Conservation (phyloP, 1,140 invertebrate genomes). For the Eupristina koningsbergeri region DNA sequence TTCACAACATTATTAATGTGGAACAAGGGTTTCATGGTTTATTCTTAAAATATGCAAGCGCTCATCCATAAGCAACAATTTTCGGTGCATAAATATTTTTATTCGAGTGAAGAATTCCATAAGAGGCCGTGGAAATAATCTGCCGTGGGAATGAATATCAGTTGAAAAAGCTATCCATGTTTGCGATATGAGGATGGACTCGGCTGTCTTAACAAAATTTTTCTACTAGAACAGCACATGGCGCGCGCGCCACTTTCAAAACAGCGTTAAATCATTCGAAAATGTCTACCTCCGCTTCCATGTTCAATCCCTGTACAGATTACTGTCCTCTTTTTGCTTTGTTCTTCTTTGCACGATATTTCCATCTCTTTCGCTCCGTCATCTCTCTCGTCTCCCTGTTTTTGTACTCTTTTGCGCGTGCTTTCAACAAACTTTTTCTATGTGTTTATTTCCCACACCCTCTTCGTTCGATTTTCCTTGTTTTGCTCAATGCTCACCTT, state of each 20-base stretch:
- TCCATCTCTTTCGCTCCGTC: background rate
- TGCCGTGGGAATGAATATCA: too few species aligned
- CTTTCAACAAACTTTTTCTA: background rate
- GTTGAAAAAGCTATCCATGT: too few species aligned
- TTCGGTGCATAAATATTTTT: too few species aligned
- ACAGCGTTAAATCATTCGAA: constrained; percentile 47
- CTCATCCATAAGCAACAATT: too few species aligned
- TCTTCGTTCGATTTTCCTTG: constrained; percentile 12
- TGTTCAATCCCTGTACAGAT: constrained; percentile 15
- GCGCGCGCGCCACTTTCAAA: constrained; percentile 42
- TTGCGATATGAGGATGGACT: background rate
- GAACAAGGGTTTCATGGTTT: too few species aligned
- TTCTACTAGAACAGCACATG: constrained; percentile 4
- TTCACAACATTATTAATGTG: too few species aligned
- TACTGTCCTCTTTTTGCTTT: constrained; percentile 38
- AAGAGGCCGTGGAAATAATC: too few species aligned
- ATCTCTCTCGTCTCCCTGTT: background rate
- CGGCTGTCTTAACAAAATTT: background rate
- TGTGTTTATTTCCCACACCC: background rate
- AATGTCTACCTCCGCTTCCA: constrained; percentile 21
- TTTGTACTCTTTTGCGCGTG: constrained; percentile 1
- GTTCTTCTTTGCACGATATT: background rate
- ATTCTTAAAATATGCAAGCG: too few species aligned
- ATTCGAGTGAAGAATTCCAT: too few species aligned
- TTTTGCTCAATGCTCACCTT: background rate